Conservation (phyloP, 2,797 vertebrate genomes). For the Tenualosa thibaudeaui region DNA sequence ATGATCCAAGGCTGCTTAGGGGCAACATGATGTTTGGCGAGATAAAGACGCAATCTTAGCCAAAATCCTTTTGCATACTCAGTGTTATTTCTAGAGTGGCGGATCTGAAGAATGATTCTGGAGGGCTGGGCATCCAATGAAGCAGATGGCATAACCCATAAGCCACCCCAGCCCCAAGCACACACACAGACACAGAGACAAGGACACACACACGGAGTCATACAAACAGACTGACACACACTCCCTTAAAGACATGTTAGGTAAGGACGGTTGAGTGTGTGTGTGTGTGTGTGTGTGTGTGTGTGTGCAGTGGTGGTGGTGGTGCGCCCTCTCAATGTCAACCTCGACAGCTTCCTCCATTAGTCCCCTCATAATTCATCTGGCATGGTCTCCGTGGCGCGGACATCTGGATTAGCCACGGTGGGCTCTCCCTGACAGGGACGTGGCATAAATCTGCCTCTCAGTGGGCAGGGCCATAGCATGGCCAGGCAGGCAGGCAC, state of each 20-base stretch:
- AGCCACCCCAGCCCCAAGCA: background rate
- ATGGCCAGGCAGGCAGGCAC: background rate
- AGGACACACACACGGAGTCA: background rate
- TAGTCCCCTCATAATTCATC: slow-evolving; percentile 47
- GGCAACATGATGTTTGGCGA: background rate
- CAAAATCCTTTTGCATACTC: background rate
- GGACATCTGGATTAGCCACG: slow-evolving; percentile 52
- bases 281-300: slow-evolving; percentile 1
- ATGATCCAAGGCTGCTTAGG: background rate
- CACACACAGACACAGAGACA: background rate
- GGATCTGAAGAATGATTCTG: background rate
- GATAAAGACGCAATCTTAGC: background rate
- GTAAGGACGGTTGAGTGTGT: slow-evolving; percentile 22
- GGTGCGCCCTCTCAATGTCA: slow-evolving; percentile 52
- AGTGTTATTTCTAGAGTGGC: background rate
- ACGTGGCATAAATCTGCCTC: slow-evolving; percentile 27
- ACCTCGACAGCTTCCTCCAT: slow-evolving; percentile 46
- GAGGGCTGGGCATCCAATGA: background rate
- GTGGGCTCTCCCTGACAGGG: slow-evolving; percentile 33
- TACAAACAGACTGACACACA: background rate
- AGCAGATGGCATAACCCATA: slow-evolving; percentile 27
- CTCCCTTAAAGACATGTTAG: slow-evolving; percentile 21
- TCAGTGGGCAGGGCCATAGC: background rate
- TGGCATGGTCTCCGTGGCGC: slow-evolving; percentile 39
- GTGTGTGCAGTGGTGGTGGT: background rate